Evolutionary conservation across 2,113 vertebrate species (phyloP).

Genomic region (Oncorhynchus tshawytscha): DNA sequence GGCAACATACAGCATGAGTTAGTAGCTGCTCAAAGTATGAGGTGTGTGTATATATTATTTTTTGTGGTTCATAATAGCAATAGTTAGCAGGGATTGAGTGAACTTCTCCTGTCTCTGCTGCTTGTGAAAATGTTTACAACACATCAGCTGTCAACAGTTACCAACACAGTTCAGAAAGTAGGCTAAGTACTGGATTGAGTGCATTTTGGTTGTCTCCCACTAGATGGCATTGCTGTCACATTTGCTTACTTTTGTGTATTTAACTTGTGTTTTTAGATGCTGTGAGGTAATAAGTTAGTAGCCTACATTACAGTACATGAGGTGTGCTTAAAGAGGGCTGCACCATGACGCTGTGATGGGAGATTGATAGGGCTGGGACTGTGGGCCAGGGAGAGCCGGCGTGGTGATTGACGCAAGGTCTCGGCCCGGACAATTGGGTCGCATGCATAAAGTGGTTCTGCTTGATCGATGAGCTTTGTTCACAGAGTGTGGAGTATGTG

Average conservation of each 20-base stretch:
- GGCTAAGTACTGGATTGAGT: not conserved
- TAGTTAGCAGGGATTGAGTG: no score
- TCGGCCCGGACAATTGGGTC: slow-evolving; percentile 58
- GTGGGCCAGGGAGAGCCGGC: slow-evolving; percentile 43
- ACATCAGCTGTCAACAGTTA: no score
- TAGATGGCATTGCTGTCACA: slow-evolving; percentile 46
- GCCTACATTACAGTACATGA: slow-evolving; percentile 61
- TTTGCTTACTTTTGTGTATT: slow-evolving; percentile 8
- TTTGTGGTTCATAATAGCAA: no score
- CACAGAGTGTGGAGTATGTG: slow-evolving; percentile 21
- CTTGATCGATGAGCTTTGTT: slow-evolving; percentile 60
- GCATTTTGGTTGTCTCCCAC: slow-evolving; percentile 33
- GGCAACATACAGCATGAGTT: no score
- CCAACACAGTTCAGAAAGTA: not conserved
- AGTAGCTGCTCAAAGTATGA: no score
- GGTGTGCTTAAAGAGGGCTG: slow-evolving; percentile 68
- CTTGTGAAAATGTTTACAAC: no score
- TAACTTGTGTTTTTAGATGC: slow-evolving; percentile 1
- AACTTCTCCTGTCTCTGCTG: no score
- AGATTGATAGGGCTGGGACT: slow-evolving; percentile 68
- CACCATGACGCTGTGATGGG: slow-evolving; percentile 67
- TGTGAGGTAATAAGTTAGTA: slow-evolving; percentile 42
- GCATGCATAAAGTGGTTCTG: slow-evolving; percentile 54
- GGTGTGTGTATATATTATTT: no score
- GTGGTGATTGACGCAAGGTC: slow-evolving; percentile 61